Base-by-base conservation (phyloP, 2,888 invertebrate genomes). In the Leptopterna dolabrata region DNA sequence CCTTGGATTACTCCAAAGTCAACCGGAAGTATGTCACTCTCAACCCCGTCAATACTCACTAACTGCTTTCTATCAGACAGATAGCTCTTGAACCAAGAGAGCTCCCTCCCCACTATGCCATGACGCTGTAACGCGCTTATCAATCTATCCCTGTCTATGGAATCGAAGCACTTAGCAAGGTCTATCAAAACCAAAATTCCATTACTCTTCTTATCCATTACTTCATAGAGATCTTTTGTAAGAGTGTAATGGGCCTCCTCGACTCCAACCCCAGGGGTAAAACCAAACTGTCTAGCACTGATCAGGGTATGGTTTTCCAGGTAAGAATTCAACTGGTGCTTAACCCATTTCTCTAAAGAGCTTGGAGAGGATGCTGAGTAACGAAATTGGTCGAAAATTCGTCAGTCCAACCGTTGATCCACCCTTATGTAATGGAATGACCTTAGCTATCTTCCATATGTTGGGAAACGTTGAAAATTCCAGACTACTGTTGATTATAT, bases 231-330 rank as follows among this genome's bases (percentile, higher is more conserved):
- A n/a, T n/a, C n/a, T n/a, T n/a, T n/a, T n/a, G n/a, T n/a, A n/a
- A n/a, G n/a, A n/a, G n/a, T n/a, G n/a, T n/a, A n/a, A n/a, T n/a
- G n/a, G n/a, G n/a, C n/a, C n/a, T n/a, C n/a, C n/a, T n/a, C n/a
- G n/a, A n/a, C n/a, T n/a, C n/a, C n/a, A n/a, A n/a, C n/a, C n/a
- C 78, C 78, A 41, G 78, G 78, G 1, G 43, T 41, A 43, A 78
- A 78, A n/a, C 78, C 78, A 19, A 78, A 78, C 19, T 78, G 24
- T 13, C 45, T 78, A 1, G n/a, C 27, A 6, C n/a, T 43, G 24
- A 78, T 78, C 14, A 78, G 3, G 1, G 2, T 41, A 45, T 78
- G 3, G 0, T 11, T 24, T 36, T 45, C 13, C 9, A 78, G 45
- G 24, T 43, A 78, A 19, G 43, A 11, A 78, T 43, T 43, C 11